Base-by-base conservation (phyloP, 2,888 invertebrate species). In the Limenitis camilla region DNA sequence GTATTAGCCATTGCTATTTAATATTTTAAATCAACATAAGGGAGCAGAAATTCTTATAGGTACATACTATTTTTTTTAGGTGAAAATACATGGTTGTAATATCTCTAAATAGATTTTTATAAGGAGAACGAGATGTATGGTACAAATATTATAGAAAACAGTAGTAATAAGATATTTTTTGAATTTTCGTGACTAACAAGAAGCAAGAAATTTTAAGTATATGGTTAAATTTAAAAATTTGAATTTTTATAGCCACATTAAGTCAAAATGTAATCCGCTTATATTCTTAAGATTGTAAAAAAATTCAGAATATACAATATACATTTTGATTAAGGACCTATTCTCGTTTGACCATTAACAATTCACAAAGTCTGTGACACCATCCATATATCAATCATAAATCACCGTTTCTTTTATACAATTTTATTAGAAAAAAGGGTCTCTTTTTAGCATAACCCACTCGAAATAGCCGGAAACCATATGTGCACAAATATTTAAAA, bases 391-490 rank as follows among this genome's bases (percentile, higher is more conserved):
- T 59, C 56, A 56, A 56, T 60, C 76, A 80, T 77, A 78, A 74
- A 74, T 72, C 74, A 76, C 66, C 65, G 59, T 63, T 62, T 51
- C 60, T 63, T 63, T 61, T 49, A 59, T 63, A 63, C 19, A 19
- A 19, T 61, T 54, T 55, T 45, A 11, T 11, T 2, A 67, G 57
- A 71, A 76, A 78, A 81, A 79, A 69, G 58, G 60, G 58, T 58
- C 56, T 70, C 66, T 80, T 84, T 85, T 83, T 83, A 80, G 80
- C 80, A 78, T 81, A 84, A 84, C 83, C 84, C 84, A 80, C 84
- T 84, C 84, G 58, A 78, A 80, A 74, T 84, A 78, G 82, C 86
- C 86, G 86, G 86, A 87, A 87, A 83, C 82, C 84, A 81, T 84
- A 74, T 83, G 85, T 66, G 78, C 74, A 83, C 83, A 86, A 86